phyloP scores from a whole-genome alignment of 2,888 invertebrate genomes.

The Tenthredo distinguenda region DNA sequence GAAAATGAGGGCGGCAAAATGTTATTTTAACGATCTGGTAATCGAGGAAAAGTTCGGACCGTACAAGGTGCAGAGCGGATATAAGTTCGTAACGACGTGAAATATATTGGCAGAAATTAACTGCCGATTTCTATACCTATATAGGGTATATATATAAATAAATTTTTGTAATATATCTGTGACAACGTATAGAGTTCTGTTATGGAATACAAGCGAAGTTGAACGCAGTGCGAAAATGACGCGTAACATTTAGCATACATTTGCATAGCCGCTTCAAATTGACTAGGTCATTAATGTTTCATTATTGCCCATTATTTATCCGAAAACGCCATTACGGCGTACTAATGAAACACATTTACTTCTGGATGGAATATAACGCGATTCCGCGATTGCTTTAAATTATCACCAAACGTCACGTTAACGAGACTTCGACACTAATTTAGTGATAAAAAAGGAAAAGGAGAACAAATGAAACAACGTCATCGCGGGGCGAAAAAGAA shows the following conservation, averaged over 20 bases:
- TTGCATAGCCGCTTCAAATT: slow-evolving; percentile 68
- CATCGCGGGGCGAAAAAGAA: neutral
- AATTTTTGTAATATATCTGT: too few species aligned
- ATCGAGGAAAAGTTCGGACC: neutral
- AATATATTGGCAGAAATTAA: neutral
- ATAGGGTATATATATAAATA: neutral
- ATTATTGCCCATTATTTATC: slow-evolving; percentile 70
- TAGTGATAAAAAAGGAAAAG: neutral
- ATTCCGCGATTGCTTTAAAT: slow-evolving; percentile 41
- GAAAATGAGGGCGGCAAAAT: neutral
- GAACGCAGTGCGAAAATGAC: neutral
- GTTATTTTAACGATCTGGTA: neutral
- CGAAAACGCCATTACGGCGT: slow-evolving; percentile 60
- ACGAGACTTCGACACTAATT: slow-evolving; percentile 41
- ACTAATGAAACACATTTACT: slow-evolving; percentile 67
- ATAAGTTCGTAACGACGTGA: neutral
- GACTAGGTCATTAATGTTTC: slow-evolving; percentile 70
- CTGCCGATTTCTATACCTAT: neutral
- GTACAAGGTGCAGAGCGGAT: neutral
- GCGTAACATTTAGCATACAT: slow-evolving; percentile 64
- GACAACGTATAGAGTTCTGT: neutral
- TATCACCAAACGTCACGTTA: slow-evolving; percentile 39
- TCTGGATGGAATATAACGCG: slow-evolving; percentile 55
- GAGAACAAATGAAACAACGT: neutral
- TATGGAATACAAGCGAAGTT: too few species aligned